A percentile compares a stretch with the other conserved stretches of the same genome.
Conservation (phyloP, 1,140 invertebrate genomes). For the Ceratoteleas bidentatus region DNA sequence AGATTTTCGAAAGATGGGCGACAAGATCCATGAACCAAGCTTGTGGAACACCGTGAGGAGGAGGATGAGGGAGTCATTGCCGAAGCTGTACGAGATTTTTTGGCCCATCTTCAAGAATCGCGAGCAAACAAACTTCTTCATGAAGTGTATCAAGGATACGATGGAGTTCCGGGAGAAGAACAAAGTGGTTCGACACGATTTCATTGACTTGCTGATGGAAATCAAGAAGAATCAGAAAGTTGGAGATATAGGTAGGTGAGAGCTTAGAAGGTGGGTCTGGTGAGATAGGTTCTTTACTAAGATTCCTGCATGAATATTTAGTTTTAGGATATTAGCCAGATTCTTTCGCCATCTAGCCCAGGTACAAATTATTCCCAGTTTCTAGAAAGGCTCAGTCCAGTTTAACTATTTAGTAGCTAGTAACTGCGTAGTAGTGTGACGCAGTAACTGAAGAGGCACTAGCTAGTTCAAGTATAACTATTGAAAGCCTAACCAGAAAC, state of each 20-base stretch:
- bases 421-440: no score
- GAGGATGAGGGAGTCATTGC: neutral
- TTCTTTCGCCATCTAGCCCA: no score
- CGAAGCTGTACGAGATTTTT: neutral
- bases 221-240: conserved; percentile 5
- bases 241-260: conserved; percentile 5
- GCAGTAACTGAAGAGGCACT: no score
- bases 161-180: conserved; percentile 3
- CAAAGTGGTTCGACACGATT: neutral
- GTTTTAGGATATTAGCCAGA: no score
- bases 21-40: conserved; percentile 22
- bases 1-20: conserved; percentile 77
- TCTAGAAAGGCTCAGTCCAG: no score
- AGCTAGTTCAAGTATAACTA: no score
- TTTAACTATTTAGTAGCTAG: no score
- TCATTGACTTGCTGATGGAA: neutral
- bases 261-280: no score
- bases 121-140: neutral
- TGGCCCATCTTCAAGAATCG: neutral
- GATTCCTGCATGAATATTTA: no score
- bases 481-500: no score
- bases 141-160: neutral
- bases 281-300: no score
- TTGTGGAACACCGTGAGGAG: neutral
- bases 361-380: no score